Conservation (phyloP, 2,888 invertebrate genomes). For the Coenonympha arcania region DNA sequence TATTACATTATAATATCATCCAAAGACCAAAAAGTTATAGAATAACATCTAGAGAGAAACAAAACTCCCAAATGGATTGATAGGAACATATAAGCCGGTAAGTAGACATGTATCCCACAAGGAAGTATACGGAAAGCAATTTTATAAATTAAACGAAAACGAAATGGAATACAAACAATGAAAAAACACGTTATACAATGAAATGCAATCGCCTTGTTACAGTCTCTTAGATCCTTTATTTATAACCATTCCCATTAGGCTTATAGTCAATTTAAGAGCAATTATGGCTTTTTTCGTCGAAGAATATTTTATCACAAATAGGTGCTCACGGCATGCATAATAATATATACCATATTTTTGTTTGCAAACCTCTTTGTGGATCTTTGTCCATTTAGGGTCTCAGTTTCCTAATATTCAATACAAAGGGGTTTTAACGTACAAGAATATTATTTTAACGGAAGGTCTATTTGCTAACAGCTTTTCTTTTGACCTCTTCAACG, state of each 20-base stretch:
- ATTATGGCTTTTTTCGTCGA: not conserved
- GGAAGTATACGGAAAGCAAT: constrained; percentile 16
- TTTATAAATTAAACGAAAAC: constrained; percentile 24
- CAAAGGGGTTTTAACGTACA: too few relatives aligned
- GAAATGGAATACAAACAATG: constrained; percentile 25
- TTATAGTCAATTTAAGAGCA: not conserved
- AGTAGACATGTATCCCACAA: not conserved
- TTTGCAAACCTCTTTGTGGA: too few relatives aligned
- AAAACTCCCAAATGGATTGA: not conserved
- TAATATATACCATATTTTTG: too few relatives aligned
- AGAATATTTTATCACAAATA: too few relatives aligned
- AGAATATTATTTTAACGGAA: too few relatives aligned
- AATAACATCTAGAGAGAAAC: not conserved
- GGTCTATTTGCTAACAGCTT: too few relatives aligned
- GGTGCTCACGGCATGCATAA: too few relatives aligned
- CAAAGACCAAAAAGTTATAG: not conserved
- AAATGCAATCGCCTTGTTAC: constrained; percentile 29
- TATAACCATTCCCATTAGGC: constrained; percentile 5
- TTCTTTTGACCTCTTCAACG: too few relatives aligned
- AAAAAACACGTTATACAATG: constrained; percentile 26
- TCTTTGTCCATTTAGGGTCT: too few relatives aligned
- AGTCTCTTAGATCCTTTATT: constrained; percentile 28
- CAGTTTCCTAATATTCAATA: too few relatives aligned
- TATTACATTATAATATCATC: not conserved
- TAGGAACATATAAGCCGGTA: constrained; percentile 1